Evolutionary conservation across 2,888 invertebrate genomes (phyloP).

Genomic region (Tenthredo amoena): DNA sequence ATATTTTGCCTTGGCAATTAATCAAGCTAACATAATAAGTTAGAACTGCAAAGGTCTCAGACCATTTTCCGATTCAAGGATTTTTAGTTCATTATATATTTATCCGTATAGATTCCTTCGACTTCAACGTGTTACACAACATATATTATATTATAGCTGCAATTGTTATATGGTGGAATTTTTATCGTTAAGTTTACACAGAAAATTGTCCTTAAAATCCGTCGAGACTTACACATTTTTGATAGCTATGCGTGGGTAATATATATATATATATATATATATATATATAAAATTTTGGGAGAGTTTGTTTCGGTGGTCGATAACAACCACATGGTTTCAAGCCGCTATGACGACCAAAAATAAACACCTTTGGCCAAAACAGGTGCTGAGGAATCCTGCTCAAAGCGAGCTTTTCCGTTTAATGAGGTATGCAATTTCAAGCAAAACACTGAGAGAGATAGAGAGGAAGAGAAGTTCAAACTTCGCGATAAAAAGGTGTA

Average conservation of each 20-base stretch:
- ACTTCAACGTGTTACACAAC: not conserved
- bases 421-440: not conserved
- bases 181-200: not conserved
- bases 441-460: not conserved
- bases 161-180: not conserved
- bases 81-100: not conserved
- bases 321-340: not conserved
- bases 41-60: conserved; percentile 16
- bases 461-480: not conserved
- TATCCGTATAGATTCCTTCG: not conserved
- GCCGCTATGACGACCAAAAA: not conserved
- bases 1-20: conserved; percentile 25
- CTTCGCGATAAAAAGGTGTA: not conserved
- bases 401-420: not conserved
- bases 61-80: conserved; percentile 24
- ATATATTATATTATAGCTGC: no score
- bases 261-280: not conserved
- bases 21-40: conserved; percentile 1
- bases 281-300: not conserved
- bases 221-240: not conserved
- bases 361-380: not conserved
- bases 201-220: not conserved
- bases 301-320: not conserved
- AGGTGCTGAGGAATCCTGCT: not conserved
- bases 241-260: not conserved